Conservation (phyloP, 2,797 vertebrate species). For the Tragelaphus oryx region DNA sequence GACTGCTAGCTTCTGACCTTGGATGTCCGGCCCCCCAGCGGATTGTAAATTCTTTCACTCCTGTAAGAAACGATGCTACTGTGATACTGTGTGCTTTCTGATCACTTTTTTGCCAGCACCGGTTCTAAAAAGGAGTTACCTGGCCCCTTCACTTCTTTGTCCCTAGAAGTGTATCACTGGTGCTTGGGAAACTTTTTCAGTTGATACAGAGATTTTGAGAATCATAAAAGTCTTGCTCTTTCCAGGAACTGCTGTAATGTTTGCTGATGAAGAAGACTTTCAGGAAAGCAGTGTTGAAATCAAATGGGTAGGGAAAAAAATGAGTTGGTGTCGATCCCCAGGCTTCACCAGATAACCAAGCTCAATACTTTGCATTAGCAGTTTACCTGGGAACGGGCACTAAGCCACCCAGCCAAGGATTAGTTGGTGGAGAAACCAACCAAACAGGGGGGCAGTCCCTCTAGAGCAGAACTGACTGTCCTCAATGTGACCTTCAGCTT, state of each 20-base stretch:
- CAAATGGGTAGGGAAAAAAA: background rate
- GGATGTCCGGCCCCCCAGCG: too few species aligned
- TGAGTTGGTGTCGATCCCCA: background rate
- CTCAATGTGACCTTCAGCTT: background rate
- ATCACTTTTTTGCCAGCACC: background rate
- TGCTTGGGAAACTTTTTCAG: background rate
- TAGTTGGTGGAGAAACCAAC: background rate
- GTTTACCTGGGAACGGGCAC: background rate
- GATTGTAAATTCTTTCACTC: background rate
- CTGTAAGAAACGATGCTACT: background rate
- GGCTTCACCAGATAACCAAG: background rate
- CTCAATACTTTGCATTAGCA: background rate
- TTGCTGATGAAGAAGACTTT: background rate
- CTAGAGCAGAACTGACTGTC: background rate
- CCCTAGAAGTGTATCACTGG: background rate
- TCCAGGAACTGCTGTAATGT: background rate
- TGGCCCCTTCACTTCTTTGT: background rate
- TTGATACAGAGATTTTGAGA: background rate
- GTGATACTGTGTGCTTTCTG: fast-evolving
- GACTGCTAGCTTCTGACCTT: background rate
- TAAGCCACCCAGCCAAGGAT: background rate
- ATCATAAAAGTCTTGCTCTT: background rate
- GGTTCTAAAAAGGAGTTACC: background rate
- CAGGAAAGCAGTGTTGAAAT: background rate
- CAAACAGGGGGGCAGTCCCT: background rate